phyloP scores from a whole-genome alignment of 2,888 invertebrate species.

The Acronicta leporina region DNA sequence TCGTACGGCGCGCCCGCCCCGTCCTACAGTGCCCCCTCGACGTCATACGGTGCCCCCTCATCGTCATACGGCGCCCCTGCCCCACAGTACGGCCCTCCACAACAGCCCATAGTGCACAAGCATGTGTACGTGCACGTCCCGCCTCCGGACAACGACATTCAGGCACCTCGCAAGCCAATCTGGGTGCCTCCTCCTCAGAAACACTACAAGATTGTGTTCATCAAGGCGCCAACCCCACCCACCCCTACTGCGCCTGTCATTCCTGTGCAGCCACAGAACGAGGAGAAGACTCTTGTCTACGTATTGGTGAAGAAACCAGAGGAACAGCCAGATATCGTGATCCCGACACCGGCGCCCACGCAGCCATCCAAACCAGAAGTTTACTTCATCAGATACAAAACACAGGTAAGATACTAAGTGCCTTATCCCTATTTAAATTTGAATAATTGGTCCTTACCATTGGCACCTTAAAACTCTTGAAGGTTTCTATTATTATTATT shows the following conservation, averaged over 20 bases:
- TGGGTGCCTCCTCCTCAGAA: constrained; percentile 91
- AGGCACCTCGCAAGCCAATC: constrained; percentile 89
- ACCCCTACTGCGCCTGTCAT: constrained; percentile 90
- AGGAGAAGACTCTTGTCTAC: constrained; percentile 96
- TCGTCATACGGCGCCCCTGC: constrained; percentile 88
- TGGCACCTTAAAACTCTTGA: no score
- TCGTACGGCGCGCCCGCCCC: constrained; percentile 89
- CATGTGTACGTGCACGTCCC: constrained; percentile 97
- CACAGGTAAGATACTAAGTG: constrained; percentile 89
- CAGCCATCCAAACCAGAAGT: constrained; percentile 97
- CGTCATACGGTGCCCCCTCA: constrained; percentile 86
- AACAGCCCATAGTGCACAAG: constrained; percentile 94
- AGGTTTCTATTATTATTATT: no score
- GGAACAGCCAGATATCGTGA: constrained; percentile 93
- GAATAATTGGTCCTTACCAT: background rate
- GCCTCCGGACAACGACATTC: constrained; percentile 95
- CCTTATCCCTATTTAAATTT: no score
- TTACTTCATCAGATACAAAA: constrained; percentile 97
- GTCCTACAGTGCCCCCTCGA: constrained; percentile 82
- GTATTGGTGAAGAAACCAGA: constrained; percentile 97
- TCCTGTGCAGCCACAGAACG: constrained; percentile 94
- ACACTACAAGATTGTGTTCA: constrained; percentile 95
- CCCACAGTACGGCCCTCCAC: constrained; percentile 92
- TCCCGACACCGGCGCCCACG: constrained; percentile 94
- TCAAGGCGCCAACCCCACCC: constrained; percentile 92